phyloP scores from a whole-genome alignment of 2,113 vertebrate genomes.

The Psammodynastes pulverulentus region DNA sequence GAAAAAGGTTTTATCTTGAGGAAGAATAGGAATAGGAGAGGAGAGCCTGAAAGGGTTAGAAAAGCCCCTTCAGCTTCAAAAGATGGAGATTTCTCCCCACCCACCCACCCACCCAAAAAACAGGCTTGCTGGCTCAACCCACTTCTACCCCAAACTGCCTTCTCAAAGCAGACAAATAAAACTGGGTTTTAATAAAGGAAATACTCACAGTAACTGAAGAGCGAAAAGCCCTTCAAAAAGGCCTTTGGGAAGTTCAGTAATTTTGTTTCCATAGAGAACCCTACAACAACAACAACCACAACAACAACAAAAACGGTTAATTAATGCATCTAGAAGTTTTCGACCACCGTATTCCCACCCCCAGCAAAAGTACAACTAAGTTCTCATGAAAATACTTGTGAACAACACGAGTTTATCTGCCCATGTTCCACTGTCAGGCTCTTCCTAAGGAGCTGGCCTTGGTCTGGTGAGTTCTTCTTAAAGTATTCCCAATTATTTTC shows the following conservation, averaged over 20 bases:
- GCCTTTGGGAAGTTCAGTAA: slow-evolving; percentile 95
- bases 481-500: neutral
- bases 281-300: slow-evolving; percentile 62
- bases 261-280: slow-evolving; percentile 98
- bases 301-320: neutral
- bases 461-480: neutral
- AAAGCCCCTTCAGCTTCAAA: neutral
- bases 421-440: neutral
- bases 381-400: neutral
- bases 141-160: neutral
- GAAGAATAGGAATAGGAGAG: neutral
- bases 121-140: neutral
- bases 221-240: slow-evolving; percentile 96
- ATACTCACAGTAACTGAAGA: slow-evolving; percentile 94
- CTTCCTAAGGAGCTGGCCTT: neutral
- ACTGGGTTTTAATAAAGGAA: slow-evolving; percentile 31
- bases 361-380: neutral
- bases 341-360: slow-evolving; percentile 3
- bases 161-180: slow-evolving; percentile 26
- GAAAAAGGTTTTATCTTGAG: neutral
- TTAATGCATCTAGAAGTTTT: neutral
- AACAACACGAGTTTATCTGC: neutral
- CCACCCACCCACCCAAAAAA: no score
- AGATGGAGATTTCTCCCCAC: neutral
- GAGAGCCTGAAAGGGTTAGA: neutral